Base-by-base conservation (phyloP, 2,113 vertebrate genomes). In the Malurus cyaneus region DNA sequence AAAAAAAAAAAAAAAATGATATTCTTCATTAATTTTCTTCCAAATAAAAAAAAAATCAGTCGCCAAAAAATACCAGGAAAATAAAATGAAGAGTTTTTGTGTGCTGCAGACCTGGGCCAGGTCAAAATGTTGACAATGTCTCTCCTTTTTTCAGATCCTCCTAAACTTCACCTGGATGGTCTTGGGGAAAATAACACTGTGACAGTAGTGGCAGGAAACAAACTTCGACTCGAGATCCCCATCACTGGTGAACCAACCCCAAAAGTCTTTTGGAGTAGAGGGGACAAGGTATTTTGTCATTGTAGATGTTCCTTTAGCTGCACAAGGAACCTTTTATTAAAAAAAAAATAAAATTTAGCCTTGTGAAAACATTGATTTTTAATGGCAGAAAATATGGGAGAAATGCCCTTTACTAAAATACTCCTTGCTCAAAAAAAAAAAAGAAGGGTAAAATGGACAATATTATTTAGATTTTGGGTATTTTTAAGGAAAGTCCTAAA, bases 221-320 rank as follows among this genome's bases (percentile, higher is more conserved):
- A 99, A 94, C 97, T 99, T n/a, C 99, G 99, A 24, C 97, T 99
- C 92, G 99, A 99, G 96, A 98, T 99, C 71, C 99, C 99, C 16
- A 97, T 99, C 94, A 98, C 97, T 67, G 99, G 99, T 81, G 99
- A 99, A 93, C 99, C 99, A 67, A 95, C 98, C 52, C 99, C 99
- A 80, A 99, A 98, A 94, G 98, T 99, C 88, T 95, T 99, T 46
- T 99, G 99, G 99, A 99, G 99, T 96, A 98, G 98, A 96, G 99
- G 34, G n/a, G 99, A 99, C 92, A 98, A 99, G 98, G 99, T 99
- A 97, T 29, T 19, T 53, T 46, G n/a, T 13, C 50, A 39, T 29
- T 74, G 36, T 29, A 34, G 2, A 14, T 1, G 0, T 77, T 88
- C 77, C n/a, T 77, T 60, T 29, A 76, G 31, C 24, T 61, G 70